These are phyloP conservation scores for Brachionus rotundiformis DNA, from an alignment of 1,140 invertebrate species.

Conservation along the genomic window DNA sequence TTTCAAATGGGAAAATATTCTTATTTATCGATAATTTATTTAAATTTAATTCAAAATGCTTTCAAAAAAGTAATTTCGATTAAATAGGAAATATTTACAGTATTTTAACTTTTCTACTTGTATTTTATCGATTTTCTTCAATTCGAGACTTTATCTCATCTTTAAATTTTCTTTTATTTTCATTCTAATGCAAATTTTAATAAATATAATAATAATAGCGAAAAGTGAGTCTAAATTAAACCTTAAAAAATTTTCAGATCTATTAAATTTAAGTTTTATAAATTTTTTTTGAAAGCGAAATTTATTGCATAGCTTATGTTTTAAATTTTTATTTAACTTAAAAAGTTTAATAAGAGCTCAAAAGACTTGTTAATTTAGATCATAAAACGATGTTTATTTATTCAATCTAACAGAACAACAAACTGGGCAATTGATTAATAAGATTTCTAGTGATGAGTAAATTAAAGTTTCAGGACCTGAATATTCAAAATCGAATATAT, in stretches of 20 bases:
- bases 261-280: too few species aligned
- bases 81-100: neutral
- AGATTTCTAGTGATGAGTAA: too few species aligned
- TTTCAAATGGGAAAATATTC: neutral
- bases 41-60: slow-evolving; percentile 23
- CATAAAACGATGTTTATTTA: too few species aligned
- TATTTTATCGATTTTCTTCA: neutral
- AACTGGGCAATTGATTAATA: too few species aligned
- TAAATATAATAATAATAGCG: neutral
- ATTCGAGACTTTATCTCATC: neutral
- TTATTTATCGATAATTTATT: slow-evolving; percentile 23
- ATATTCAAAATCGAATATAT: too few species aligned
- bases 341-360: too few species aligned
- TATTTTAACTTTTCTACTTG: neutral
- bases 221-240: neutral
- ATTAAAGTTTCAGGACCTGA: too few species aligned
- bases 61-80: slow-evolving; percentile 31
- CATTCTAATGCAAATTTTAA: neutral
- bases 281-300: too few species aligned
- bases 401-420: too few species aligned
- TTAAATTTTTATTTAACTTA: too few species aligned
- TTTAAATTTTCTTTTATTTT: neutral
- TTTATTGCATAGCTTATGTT: too few species aligned
- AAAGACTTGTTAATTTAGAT: too few species aligned
- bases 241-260: neutral